Conservation (phyloP, 2,888 invertebrate species). For the Parelbella ahira region DNA sequence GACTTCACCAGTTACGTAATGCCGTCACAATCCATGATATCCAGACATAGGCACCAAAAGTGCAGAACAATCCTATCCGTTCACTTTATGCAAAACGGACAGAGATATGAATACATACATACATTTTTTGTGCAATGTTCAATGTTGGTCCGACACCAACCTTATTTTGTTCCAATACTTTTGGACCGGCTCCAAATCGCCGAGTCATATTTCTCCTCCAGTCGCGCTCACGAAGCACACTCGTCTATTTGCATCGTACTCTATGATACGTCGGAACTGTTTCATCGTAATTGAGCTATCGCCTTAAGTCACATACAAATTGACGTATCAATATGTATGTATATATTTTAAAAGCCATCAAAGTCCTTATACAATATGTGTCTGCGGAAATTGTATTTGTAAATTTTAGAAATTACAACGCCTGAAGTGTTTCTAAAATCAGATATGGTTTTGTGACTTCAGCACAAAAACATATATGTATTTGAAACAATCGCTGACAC, state of each 20-base stretch:
- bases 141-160: conserved; percentile 29
- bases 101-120: conserved; percentile 12
- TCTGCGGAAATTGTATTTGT: no score
- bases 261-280: conserved; percentile 9
- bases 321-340: no score
- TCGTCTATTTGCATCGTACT: conserved; percentile 18
- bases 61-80: neutral
- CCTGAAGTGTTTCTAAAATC: no score
- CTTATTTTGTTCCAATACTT: conserved; percentile 27
- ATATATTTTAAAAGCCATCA: no score
- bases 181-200: conserved; percentile 17
- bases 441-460: no score
- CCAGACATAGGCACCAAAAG: no score
- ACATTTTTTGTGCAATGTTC: conserved; percentile 32
- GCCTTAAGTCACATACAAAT: conserved; percentile 17
- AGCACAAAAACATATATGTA: no score
- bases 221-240: conserved; percentile 17
- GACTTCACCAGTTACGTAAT: no score
- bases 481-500: no score
- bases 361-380: no score
- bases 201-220: conserved; percentile 16
- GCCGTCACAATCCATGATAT: no score
- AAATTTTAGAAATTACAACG: no score
- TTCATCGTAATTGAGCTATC: conserved; percentile 19
- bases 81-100: neutral